phyloP scores from a whole-genome alignment of 1,140 invertebrate genomes.

The Tetragnatha versicolor region DNA sequence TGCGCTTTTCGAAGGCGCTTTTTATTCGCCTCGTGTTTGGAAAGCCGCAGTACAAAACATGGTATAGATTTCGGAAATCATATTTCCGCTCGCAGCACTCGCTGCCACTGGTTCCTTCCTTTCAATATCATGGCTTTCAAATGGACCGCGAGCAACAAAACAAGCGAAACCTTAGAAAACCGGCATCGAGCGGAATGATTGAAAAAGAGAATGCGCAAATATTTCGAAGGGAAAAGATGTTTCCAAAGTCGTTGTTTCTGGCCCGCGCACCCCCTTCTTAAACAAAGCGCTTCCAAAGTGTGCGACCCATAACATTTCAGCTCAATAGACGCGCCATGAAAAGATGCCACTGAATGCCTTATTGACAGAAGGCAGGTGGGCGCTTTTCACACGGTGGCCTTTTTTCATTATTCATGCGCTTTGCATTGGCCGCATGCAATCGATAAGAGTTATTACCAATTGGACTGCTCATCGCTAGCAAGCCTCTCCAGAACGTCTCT shows the following conservation, averaged over 20 bases:
- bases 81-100: not conserved
- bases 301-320: not conserved
- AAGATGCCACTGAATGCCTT: conserved; percentile 10
- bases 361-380: conserved; percentile 21
- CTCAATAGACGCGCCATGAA: conserved; percentile 19
- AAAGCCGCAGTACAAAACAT: not conserved
- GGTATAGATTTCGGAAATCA: conserved; percentile 21
- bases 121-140: conserved; percentile 3
- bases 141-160: not conserved
- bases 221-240: conserved; percentile 34
- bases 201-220: conserved; percentile 33
- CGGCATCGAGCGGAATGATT: conserved; percentile 5
- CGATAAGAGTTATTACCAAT: too few species aligned
- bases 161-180: not conserved
- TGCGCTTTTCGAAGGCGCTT: too few species aligned
- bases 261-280: not conserved
- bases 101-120: not conserved
- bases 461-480: too few species aligned
- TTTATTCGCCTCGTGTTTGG: too few species aligned
- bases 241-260: conserved; percentile 17
- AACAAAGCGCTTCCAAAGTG: too few species aligned
- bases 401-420: not conserved
- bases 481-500: too few species aligned
- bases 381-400: not conserved
- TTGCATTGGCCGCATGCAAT: too few species aligned